These are phyloP conservation scores for Tanytarsus gracilentus DNA, from an alignment of 2,888 invertebrate species.

Conservation along the genomic window DNA sequence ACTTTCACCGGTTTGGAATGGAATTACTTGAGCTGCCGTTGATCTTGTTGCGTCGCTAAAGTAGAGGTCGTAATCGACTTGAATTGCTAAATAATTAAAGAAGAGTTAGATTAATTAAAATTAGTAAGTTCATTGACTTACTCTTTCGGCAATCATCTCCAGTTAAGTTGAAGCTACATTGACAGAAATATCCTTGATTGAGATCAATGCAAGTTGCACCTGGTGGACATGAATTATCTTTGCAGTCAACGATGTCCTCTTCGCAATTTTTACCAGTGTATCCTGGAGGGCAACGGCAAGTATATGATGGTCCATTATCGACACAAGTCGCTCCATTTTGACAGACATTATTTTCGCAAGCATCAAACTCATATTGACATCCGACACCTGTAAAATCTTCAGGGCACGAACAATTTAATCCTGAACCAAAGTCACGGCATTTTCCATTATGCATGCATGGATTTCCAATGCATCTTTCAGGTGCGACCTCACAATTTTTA, in stretches of 20 bases:
- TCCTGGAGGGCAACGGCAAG: constrained; percentile 78
- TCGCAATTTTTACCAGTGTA: constrained; percentile 76
- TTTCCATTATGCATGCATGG: constrained; percentile 93
- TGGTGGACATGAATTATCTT: constrained; percentile 88
- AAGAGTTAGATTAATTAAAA: constrained; percentile 30
- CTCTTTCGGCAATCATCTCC: constrained; percentile 95
- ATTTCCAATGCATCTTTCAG: constrained; percentile 85
- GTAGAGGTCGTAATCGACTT: constrained; percentile 95
- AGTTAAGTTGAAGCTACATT: constrained; percentile 93
- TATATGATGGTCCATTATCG: constrained; percentile 75
- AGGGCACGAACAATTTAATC: constrained; percentile 87
- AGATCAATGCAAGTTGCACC: constrained; percentile 88
- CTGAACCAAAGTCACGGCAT: constrained; percentile 92
- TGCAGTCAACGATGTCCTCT: constrained; percentile 83
- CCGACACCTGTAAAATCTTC: constrained; percentile 78
- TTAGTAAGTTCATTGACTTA: constrained; percentile 43
- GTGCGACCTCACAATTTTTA: constrained; percentile 93
- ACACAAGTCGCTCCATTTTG: constrained; percentile 88
- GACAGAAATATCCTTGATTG: constrained; percentile 85
- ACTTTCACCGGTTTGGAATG: constrained; percentile 70
- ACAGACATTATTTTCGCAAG: constrained; percentile 82
- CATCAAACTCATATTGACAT: constrained; percentile 89
- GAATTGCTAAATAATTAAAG: constrained; percentile 62
- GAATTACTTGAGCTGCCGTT: constrained; percentile 86
- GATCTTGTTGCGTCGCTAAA: constrained; percentile 86